phyloP scores from a whole-genome alignment of 92 coral and sea anemone species.

The Palythoa caribaeorum region DNA sequence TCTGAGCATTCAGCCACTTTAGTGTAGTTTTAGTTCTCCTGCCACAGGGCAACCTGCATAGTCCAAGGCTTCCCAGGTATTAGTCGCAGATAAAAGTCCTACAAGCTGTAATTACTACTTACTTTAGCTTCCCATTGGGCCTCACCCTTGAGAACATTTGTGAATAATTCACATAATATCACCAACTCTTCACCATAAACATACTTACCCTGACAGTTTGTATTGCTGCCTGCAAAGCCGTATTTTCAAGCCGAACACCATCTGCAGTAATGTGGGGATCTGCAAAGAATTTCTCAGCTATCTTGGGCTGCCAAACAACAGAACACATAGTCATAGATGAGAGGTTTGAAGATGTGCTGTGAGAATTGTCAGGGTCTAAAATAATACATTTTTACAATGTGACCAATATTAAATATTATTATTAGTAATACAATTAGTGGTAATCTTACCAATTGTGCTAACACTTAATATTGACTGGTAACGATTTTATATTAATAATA shows the following conservation, averaged over 20 bases:
- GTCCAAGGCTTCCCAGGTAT: no score
- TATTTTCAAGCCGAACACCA: conserved; percentile 75
- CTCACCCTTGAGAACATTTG: not conserved
- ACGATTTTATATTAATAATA: no score
- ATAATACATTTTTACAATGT: not conserved
- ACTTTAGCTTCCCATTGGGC: no score
- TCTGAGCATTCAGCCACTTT: no score
- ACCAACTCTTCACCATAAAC: not conserved
- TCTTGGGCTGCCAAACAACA: conserved; percentile 70
- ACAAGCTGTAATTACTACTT: no score
- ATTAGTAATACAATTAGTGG: no score
- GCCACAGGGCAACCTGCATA: no score
- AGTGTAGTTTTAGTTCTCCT: no score
- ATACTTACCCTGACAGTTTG: conserved; percentile 84
- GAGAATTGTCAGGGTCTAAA: not conserved
- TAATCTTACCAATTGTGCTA: no score
- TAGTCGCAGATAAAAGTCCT: no score
- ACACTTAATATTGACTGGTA: no score
- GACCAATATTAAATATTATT: no score
- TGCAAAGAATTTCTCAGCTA: conserved; percentile 86
- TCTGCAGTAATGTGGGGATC: conserved; percentile 76
- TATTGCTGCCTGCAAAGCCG: conserved; percentile 78
- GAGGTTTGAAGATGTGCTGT: not conserved
- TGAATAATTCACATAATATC: not conserved
- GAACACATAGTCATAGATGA: not conserved